Conservation (phyloP, 1,140 invertebrate species). For the Bombyx mori region DNA sequence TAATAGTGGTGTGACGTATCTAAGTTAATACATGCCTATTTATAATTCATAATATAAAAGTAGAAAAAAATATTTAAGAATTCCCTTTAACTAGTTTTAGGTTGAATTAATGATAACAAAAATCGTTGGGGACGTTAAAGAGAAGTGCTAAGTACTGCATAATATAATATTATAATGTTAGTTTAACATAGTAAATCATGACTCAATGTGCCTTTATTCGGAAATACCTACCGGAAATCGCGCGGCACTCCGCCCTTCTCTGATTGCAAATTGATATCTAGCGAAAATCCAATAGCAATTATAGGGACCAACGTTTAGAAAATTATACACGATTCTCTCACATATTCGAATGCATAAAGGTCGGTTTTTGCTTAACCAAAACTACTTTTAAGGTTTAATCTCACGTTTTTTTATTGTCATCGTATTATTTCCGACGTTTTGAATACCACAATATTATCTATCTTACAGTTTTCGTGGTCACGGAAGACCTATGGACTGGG, state of each 20-base stretch:
- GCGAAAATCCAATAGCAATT: slow-evolving; percentile 60
- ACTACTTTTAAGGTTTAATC: too few species aligned
- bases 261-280: slow-evolving; percentile 27
- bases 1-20: slow-evolving; percentile 60
- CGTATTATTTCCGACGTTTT: too few species aligned
- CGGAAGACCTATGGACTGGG: too few species aligned
- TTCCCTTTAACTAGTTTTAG: slow-evolving; percentile 64
- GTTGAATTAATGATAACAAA: slow-evolving; percentile 36
- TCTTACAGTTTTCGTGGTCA: too few species aligned
- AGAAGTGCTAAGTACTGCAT: slow-evolving; percentile 46
- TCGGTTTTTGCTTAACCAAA: too few species aligned
- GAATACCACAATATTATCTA: too few species aligned
- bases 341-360: slow-evolving; percentile 21
- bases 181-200: slow-evolving; percentile 52
- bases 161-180: slow-evolving; percentile 12
- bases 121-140: slow-evolving; percentile 33
- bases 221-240: slow-evolving; percentile 49
- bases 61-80: slow-evolving; percentile 51
- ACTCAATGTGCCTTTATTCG: slow-evolving; percentile 68
- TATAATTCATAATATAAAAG: slow-evolving; percentile 32
- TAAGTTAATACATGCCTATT: too few species aligned
- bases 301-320: slow-evolving; percentile 69
- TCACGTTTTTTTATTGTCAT: too few species aligned
- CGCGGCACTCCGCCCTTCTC: slow-evolving; percentile 43
- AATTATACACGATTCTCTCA: slow-evolving; percentile 62